A percentile compares a stretch with the other conserved stretches of the same genome.
phyloP scores from a whole-genome alignment of 1,140 invertebrate species.

The Trissolcus basalis region DNA sequence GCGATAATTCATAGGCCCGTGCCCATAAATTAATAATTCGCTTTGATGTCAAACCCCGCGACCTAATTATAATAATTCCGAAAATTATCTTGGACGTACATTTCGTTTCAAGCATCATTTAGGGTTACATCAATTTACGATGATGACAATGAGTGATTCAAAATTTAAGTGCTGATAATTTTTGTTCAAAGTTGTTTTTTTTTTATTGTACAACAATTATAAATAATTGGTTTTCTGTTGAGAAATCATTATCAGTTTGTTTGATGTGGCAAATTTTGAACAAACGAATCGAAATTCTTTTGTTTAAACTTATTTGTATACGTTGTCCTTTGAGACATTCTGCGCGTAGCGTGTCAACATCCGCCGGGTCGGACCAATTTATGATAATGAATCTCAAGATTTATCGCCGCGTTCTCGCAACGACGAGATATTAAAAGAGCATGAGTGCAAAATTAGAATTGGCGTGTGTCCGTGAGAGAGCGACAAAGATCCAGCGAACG shows the following conservation, averaged over 20 bases:
- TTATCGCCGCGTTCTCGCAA: slow-evolving; percentile 62
- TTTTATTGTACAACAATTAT: neutral
- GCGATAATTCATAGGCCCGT: slow-evolving; percentile 46
- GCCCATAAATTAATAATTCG: slow-evolving; percentile 51
- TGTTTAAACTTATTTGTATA: slow-evolving; percentile 53
- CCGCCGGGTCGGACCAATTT: slow-evolving; percentile 62
- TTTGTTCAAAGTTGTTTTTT: no score
- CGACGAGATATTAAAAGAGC: slow-evolving; percentile 64
- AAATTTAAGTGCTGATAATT: neutral
- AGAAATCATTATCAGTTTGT: no score
- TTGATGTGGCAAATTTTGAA: slow-evolving; percentile 44
- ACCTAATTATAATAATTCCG: slow-evolving; percentile 50
- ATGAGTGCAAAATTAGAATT: slow-evolving; percentile 64
- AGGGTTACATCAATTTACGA: slow-evolving; percentile 39
- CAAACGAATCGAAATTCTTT: slow-evolving; percentile 61
- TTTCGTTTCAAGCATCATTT: slow-evolving; percentile 46
- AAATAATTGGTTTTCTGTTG: neutral
- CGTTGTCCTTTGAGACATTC: slow-evolving; percentile 54
- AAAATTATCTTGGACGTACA: slow-evolving; percentile 43
- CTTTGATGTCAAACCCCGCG: slow-evolving; percentile 48
- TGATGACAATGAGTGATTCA: slow-evolving; percentile 42
- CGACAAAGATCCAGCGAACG: slow-evolving; percentile 49
- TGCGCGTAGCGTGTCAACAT: slow-evolving; percentile 58
- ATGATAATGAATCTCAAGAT: slow-evolving; percentile 67
- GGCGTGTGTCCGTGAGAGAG: slow-evolving; percentile 43